Evolutionary conservation across 2,113 vertebrate species (phyloP).

Genomic region (Menidia beryllina): DNA sequence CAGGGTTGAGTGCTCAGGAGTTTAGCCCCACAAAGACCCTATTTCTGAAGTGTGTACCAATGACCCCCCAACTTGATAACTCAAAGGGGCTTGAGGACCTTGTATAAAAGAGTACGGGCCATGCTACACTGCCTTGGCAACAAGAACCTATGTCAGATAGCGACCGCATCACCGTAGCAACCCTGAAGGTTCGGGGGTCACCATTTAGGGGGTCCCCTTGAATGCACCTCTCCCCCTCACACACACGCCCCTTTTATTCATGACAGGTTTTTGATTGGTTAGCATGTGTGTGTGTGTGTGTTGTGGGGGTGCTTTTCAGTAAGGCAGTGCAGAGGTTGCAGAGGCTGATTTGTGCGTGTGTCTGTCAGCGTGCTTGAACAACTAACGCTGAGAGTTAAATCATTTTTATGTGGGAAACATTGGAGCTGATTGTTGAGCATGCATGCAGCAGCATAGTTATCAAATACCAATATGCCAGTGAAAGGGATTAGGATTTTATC

Average conservation of each 20-base stretch:
- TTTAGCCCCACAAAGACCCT: conserved; percentile 46
- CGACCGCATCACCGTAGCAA: conserved; percentile 70
- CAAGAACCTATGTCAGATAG: conserved; percentile 62
- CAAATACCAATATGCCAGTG: conserved; percentile 62
- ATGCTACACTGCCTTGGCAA: conserved; percentile 52
- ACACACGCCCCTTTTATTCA: conserved; percentile 55
- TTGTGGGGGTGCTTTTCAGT: conserved; percentile 54
- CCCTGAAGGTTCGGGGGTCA: conserved; percentile 61
- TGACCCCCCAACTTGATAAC: conserved; percentile 61
- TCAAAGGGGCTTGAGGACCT: conserved; percentile 51
- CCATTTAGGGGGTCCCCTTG: conserved; percentile 42
- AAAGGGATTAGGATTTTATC: conserved; percentile 62
- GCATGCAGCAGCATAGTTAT: conserved; percentile 1
- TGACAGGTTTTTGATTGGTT: conserved; percentile 70
- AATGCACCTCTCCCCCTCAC: conserved; percentile 52
- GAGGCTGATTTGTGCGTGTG: conserved; percentile 25
- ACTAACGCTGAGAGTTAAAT: conserved; percentile 14
- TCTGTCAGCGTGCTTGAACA: conserved; percentile 12
- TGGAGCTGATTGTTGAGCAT: neutral
- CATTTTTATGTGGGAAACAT: neutral
- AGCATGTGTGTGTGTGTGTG: conserved; percentile 27
- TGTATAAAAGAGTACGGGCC: conserved; percentile 34
- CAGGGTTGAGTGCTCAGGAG: conserved; percentile 49
- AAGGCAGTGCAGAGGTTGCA: conserved; percentile 42
- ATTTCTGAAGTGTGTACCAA: conserved; percentile 34